Base-by-base conservation (phyloP, 1,140 invertebrate species). In the Dendrolimus kikuchii region DNA sequence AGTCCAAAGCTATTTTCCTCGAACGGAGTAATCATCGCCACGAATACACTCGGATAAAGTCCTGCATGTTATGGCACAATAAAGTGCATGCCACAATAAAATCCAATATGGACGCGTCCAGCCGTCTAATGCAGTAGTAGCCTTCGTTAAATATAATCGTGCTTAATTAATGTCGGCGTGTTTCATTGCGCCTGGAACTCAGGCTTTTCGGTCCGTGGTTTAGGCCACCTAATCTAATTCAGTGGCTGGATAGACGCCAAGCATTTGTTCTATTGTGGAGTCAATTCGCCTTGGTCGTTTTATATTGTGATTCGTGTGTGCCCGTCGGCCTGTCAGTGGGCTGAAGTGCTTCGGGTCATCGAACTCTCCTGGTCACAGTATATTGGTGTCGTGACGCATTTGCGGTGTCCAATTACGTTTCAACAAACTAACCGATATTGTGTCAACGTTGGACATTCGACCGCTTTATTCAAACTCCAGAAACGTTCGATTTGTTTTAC, bases 211-310 rank as follows among this genome's bases (percentile, higher is more conserved):
- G 51, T 49, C 54, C 37, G 43, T 51, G 55, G 62, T 71, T 71
- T 68, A 77, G 78, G 77, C 79, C 74, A 80, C 64, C 64, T 73
- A 72, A 59, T 78, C 77, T 81, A 81, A 80, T 66, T 80, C 68
- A 62, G 77, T 70, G 77, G 55, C 78, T 84, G 81, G 81, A 81
- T 76, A 60, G 61, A 55, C 63, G 77, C 81, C 81, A 84, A 84
- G 66, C 78, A 71, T 78, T 81, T 74, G 77, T 79, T 80, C 81
- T 84, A 81, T 81, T 80, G 80, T 83, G 57, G 76, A 59, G 53
- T 67, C 9, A 51, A 39, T 66, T 59, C 61, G 66, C 64, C 68
- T 61, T 72, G 62, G 63, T 72, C 62, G 62, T 80, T 72, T 74
- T 73, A 60, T 77, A 66, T 67, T 71, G 68, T 72, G 56, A 66